Evolutionary conservation across 2,113 vertebrate genomes (phyloP).

Genomic region (Solenodon paradoxus): DNA sequence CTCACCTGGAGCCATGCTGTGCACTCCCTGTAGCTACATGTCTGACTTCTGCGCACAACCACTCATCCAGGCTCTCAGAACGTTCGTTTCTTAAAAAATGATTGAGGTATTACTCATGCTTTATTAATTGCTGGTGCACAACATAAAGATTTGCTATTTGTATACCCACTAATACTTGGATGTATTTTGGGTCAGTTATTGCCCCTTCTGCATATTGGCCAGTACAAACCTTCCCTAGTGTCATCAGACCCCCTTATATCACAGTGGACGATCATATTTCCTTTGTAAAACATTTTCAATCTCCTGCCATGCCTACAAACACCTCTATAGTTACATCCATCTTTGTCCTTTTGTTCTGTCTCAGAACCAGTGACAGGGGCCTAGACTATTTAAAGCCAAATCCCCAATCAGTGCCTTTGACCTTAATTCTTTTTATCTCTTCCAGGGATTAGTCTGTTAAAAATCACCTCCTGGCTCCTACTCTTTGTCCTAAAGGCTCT

Average conservation of each 20-base stretch:
- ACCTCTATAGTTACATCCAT: background rate
- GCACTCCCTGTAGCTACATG: background rate
- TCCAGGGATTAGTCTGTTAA: background rate
- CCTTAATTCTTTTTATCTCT: background rate
- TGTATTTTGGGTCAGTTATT: background rate
- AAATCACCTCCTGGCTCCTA: background rate
- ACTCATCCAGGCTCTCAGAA: background rate
- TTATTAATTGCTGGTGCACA: too few relatives aligned
- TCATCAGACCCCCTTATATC: background rate
- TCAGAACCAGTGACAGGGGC: background rate
- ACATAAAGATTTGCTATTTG: too few relatives aligned
- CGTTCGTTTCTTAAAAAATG: too few relatives aligned
- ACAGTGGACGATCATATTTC: background rate
- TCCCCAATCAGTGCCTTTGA: background rate
- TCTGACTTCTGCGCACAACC: background rate
- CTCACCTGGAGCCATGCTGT: too few relatives aligned
- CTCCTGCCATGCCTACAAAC: background rate
- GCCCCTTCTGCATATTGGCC: rapidly evolving
- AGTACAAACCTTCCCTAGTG: background rate
- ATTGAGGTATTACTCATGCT: too few relatives aligned
- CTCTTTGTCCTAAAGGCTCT: background rate
- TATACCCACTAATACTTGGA: background rate
- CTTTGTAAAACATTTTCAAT: background rate
- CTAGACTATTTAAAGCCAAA: background rate
- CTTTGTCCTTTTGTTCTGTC: background rate